A percentile compares a stretch with the other conserved stretches of the same genome.
Conservation (phyloP, 2,113 vertebrate genomes). For the Acrocephalus arundinaceus region DNA sequence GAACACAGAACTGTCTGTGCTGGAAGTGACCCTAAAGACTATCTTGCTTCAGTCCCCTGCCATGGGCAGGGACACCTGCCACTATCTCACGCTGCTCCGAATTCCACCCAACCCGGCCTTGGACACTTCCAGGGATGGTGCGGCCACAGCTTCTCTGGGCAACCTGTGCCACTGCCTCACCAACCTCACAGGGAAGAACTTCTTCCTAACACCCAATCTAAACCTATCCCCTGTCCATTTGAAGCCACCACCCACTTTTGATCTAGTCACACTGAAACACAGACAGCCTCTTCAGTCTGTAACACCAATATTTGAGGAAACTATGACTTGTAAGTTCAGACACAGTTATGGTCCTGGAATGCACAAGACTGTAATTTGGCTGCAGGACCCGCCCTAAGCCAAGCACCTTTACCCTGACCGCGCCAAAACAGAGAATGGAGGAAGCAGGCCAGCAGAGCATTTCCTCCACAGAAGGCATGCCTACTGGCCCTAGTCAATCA, state of each 20-base stretch:
- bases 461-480: rapidly evolving
- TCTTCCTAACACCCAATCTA: background rate
- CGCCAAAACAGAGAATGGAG: rapidly evolving
- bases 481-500: rapidly evolving
- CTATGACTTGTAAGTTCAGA: rapidly evolving
- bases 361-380: background rate
- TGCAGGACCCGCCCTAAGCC: rapidly evolving
- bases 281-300: rapidly evolving
- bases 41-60: rapidly evolving
- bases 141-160: background rate
- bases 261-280: no score
- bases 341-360: rapidly evolving
- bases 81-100: background rate
- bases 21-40: background rate
- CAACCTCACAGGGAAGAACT: background rate
- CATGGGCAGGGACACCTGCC: background rate
- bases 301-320: background rate
- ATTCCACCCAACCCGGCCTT: background rate
- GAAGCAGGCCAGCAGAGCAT: background rate
- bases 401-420: background rate
- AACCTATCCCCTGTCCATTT: background rate
- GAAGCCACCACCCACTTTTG: background rate
- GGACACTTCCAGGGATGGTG: background rate
- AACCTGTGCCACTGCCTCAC: background rate
- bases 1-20: background rate